phyloP scores from a whole-genome alignment of 2,797 vertebrate genomes.

The Poeciliopsis presidionis region DNA sequence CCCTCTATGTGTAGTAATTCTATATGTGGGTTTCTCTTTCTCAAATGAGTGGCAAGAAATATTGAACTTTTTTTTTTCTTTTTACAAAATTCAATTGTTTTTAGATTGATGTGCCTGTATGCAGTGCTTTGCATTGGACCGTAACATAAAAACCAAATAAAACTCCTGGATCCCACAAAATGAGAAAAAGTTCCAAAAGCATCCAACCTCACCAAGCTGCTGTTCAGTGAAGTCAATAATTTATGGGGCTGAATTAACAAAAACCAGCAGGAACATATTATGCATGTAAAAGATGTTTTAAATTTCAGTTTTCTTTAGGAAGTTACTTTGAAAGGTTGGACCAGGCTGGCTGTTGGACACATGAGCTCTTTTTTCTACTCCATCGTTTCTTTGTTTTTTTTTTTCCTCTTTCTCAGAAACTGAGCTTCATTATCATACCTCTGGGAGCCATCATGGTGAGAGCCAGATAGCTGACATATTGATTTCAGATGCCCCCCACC shows the following conservation, averaged over 20 bases:
- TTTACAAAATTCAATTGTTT: too few relatives aligned
- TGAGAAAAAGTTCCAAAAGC: not conserved
- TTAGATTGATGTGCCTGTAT: too few relatives aligned
- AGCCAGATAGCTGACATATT: constrained; percentile 33
- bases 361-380: not conserved
- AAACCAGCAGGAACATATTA: not conserved
- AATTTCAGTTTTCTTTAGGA: not conserved
- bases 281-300: not conserved
- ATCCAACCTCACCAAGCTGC: not conserved
- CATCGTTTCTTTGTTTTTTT: not conserved
- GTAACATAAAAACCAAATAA: not conserved
- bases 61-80: too few relatives aligned
- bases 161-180: not conserved
- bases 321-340: not conserved
- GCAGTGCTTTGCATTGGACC: too few relatives aligned
- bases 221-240: not conserved
- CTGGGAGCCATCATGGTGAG: constrained; percentile 38
- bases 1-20: too few relatives aligned
- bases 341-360: not conserved
- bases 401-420: not conserved
- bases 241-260: not conserved
- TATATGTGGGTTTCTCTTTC: too few relatives aligned
- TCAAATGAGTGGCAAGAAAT: too few relatives aligned
- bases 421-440: constrained; percentile 33
- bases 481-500: not conserved